Evolutionary conservation across 2,888 invertebrate species (phyloP).

Genomic region (Lingula anatina): DNA sequence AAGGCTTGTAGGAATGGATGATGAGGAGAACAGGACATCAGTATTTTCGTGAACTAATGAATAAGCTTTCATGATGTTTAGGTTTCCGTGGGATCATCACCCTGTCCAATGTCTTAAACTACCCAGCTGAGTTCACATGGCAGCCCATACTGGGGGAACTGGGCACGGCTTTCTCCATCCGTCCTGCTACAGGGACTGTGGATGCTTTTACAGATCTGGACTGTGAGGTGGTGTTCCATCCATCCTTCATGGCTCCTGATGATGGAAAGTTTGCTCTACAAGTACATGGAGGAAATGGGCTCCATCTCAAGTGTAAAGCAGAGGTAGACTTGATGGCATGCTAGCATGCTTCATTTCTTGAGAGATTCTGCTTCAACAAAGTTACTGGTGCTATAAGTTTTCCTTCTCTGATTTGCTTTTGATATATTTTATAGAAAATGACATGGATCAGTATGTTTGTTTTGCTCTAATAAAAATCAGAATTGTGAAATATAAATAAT

Average conservation of each 20-base stretch:
- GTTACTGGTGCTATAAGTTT: no score
- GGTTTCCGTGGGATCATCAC: constrained; percentile 47
- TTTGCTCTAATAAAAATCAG: no score
- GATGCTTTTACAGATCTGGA: constrained; percentile 46
- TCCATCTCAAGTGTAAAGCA: constrained; percentile 40
- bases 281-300: constrained; percentile 39
- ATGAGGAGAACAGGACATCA: not conserved
- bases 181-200: constrained; percentile 50
- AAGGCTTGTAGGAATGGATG: no score
- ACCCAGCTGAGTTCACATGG: constrained; percentile 51
- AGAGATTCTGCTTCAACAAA: no score
- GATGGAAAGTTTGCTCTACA: constrained; percentile 46
- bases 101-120: constrained; percentile 45
- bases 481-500: no score
- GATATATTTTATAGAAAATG: no score
- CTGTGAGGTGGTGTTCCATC: constrained; percentile 53
- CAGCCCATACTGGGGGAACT: constrained; percentile 44
- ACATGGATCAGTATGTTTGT: no score
- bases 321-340: no score
- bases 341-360: no score
- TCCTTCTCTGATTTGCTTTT: no score
- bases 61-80: constrained; percentile 3
- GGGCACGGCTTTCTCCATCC: constrained; percentile 51
- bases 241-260: constrained; percentile 49
- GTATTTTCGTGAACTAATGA: not conserved